Evolutionary conservation across 2,888 invertebrate genomes (phyloP).

Genomic region (Hipparchia sbordonii): DNA sequence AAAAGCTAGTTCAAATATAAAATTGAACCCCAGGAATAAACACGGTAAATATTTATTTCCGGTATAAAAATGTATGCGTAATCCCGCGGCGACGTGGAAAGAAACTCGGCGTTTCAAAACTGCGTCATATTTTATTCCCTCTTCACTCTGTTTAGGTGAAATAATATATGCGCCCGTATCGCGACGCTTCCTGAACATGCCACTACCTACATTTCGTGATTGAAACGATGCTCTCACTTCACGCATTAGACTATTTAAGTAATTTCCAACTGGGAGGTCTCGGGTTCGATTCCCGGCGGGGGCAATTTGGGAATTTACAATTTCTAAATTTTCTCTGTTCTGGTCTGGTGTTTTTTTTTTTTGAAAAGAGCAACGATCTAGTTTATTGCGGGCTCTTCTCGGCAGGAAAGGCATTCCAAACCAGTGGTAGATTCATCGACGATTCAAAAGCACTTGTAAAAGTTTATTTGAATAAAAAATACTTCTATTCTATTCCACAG

Average conservation of each 20-base stretch:
- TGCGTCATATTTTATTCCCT: slow-evolving; percentile 12
- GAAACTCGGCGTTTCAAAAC: neutral
- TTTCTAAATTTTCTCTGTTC: too few species aligned
- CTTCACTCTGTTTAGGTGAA: slow-evolving; percentile 1
- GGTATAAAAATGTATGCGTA: neutral
- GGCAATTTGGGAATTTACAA: too few species aligned
- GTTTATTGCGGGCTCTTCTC: too few species aligned
- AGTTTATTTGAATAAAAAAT: too few species aligned
- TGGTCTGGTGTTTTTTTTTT: too few species aligned
- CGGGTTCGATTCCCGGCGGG: too few species aligned
- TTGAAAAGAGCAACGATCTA: too few species aligned
- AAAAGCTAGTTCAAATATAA: neutral
- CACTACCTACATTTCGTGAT: neutral
- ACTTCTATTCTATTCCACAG: too few species aligned
- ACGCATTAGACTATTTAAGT: neutral
- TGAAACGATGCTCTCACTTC: neutral
- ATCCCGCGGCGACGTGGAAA: neutral
- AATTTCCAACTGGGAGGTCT: too few species aligned
- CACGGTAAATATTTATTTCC: slow-evolving; percentile 5
- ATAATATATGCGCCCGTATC: neutral
- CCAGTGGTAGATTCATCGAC: too few species aligned
- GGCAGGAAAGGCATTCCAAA: too few species aligned
- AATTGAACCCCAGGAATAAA: neutral
- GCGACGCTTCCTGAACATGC: neutral
- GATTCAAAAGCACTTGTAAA: too few species aligned